Percentiles rank a stretch among this genome's conserved stretches.
Evolutionary conservation across 2,797 vertebrate genomes (phyloP).

Genomic region (Spinus pinus): DNA sequence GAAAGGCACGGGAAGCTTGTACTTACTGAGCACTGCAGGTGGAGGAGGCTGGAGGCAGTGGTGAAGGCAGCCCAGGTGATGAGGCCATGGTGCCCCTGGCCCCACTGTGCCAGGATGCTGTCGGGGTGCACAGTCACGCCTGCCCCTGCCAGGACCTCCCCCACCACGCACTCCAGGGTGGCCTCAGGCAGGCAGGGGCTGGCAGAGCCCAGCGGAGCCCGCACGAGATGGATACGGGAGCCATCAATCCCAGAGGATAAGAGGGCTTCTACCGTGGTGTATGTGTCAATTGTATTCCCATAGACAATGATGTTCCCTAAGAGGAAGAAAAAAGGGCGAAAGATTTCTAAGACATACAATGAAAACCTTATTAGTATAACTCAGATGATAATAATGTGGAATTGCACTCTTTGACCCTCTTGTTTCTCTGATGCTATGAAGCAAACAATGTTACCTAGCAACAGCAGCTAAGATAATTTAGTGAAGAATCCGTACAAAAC

Average conservation of each 20-base stretch:
- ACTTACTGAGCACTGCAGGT: constrained; percentile 86
- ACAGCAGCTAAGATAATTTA: constrained; percentile 78
- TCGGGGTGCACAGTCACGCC: constrained; percentile 73
- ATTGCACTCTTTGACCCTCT: constrained; percentile 74
- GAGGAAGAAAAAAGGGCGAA: not conserved
- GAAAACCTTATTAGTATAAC: constrained; percentile 69
- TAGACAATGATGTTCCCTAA: constrained; percentile 87
- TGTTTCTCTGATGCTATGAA: constrained; percentile 77
- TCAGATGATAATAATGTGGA: constrained; percentile 67
- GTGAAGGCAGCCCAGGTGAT: constrained; percentile 81
- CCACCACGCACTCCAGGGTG: constrained; percentile 65
- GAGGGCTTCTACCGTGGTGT: constrained; percentile 82
- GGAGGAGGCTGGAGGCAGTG: constrained; percentile 65
- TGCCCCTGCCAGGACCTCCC: constrained; percentile 53
- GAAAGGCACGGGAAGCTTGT: not conserved
- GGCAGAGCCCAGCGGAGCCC: constrained; percentile 46
- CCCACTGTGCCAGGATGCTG: constrained; percentile 81
- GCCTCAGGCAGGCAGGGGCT: constrained; percentile 73
- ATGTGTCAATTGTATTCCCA: constrained; percentile 84
- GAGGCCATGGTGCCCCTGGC: constrained; percentile 66
- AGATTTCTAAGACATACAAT: constrained; percentile 48
- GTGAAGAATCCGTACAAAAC: constrained; percentile 75
- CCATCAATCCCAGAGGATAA: constrained; percentile 81
- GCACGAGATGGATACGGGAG: constrained; percentile 79
- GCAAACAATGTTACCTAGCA: constrained; percentile 79